Evolutionary conservation across 2,888 invertebrate genomes (phyloP).

Genomic region (Drosophila antonietae): DNA sequence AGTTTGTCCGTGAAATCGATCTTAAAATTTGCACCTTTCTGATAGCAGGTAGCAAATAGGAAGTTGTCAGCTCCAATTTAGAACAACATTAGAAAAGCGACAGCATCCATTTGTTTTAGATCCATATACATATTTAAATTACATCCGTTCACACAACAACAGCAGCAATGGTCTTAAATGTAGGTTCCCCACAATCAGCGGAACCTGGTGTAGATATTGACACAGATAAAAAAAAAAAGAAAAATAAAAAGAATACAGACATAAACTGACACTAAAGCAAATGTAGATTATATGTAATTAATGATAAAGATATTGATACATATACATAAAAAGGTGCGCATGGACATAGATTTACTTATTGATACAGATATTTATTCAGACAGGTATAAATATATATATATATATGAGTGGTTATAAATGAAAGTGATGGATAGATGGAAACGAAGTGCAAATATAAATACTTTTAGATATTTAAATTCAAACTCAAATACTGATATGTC

Average conservation of each 20-base stretch:
- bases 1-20: conserved; percentile 52
- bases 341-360: too few species aligned
- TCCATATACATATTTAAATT: conserved; percentile 37
- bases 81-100: conserved; percentile 27
- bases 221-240: not conserved
- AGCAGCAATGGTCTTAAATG: conserved; percentile 3
- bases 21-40: conserved; percentile 13
- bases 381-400: too few species aligned
- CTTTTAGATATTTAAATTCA: not conserved
- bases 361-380: too few species aligned
- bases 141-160: conserved; percentile 37
- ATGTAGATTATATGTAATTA: not conserved
- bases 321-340: too few species aligned
- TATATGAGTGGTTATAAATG: too few species aligned
- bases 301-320: not conserved
- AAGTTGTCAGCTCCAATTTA: conserved; percentile 35
- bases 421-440: too few species aligned
- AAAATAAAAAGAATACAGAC: not conserved
- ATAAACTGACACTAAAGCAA: not conserved
- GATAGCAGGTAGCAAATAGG: conserved; percentile 44
- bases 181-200: conserved; percentile 18
- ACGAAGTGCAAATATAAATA: not conserved
- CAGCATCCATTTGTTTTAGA: conserved; percentile 29
- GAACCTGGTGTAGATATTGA: conserved; percentile 4
- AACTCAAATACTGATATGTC: not conserved